phyloP scores from a whole-genome alignment of 1,140 invertebrate genomes.

The Matsumurasca onukii region DNA sequence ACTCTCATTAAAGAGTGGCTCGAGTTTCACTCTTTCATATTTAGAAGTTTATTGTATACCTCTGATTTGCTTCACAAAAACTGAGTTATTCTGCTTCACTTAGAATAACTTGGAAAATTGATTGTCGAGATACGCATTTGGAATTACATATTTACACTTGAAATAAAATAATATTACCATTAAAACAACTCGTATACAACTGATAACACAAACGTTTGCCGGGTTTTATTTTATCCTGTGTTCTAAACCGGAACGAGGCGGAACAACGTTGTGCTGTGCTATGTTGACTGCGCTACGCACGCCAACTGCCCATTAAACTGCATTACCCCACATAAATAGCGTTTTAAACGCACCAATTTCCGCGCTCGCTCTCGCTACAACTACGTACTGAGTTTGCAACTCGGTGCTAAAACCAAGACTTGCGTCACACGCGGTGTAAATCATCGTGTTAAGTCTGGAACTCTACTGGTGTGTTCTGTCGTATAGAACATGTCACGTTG shows the following conservation, averaged over 20 bases:
- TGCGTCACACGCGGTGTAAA: too few species aligned
- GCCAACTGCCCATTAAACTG: conserved; percentile 11
- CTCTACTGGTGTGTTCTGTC: too few species aligned
- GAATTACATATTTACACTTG: neutral
- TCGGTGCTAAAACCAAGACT: neutral
- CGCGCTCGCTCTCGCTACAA: neutral
- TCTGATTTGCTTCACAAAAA: too few species aligned
- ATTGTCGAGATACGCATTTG: neutral
- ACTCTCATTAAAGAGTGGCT: too few species aligned
- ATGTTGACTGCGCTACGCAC: neutral
- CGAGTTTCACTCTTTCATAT: too few species aligned
- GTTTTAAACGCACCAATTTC: conserved; percentile 23
- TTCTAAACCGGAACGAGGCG: neutral
- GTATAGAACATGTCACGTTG: too few species aligned
- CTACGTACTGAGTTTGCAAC: neutral
- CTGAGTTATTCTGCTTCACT: too few species aligned
- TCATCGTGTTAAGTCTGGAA: too few species aligned
- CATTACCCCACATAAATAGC: conserved; percentile 22
- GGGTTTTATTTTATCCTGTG: neutral
- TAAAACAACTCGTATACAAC: neutral
- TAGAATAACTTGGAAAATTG: too few species aligned
- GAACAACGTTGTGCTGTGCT: neutral
- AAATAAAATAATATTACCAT: neutral
- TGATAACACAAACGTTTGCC: neutral
- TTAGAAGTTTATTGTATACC: too few species aligned